Base-by-base conservation (phyloP, 2,113 vertebrate genomes). In the Amphiprion ocellaris region DNA sequence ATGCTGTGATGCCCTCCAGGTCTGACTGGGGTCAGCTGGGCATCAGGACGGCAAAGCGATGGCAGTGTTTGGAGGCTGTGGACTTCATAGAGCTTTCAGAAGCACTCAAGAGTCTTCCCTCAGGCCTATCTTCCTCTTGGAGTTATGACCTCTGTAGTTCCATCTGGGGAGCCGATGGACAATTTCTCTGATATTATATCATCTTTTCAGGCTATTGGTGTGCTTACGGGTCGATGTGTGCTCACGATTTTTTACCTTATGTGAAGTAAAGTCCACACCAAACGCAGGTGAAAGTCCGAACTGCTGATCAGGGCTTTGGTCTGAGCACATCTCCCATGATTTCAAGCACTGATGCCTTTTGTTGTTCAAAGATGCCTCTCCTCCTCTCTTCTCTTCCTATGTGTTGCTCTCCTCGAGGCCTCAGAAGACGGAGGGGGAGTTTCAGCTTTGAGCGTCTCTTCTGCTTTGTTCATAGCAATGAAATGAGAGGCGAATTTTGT, bases 321-420 rank as follows among this genome's bases (percentile, higher is more conserved):
- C 30, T 67, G 69, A 77, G 41, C 33, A 41, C n/a, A 60, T 82
- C 86, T 82, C 54, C 3, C 37, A 69, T 88, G 77, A 80, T 80
- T 84, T 85, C 69, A 82, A 81, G 87, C 59, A 61, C 54, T 52
- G 69, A 85, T 84, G 79, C 77, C 59, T 61, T 89, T 86, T 81
- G 79, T 79, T 89, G 82, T 85, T 87, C 73, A 89, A 70, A 70
- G 50, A 62, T 70, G 59, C 74, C 49, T 69, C 76, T 69, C 65
- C 44, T 50, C 68, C 24, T 33, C 39, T 33, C 68, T 54, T 60
- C 17, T 66, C 39, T 55, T 65, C 52, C 65, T 52, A n/a, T 65
- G 39, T 70, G 71, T 59, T 74, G 24, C 60, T 72, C 26, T 52
- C 23, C 62, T 74, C 17, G 14, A 58, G 61, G 56, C 55, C 15